Evolutionary conservation across 1,140 invertebrate species (phyloP).

Genomic region (Brachionus angularis): DNA sequence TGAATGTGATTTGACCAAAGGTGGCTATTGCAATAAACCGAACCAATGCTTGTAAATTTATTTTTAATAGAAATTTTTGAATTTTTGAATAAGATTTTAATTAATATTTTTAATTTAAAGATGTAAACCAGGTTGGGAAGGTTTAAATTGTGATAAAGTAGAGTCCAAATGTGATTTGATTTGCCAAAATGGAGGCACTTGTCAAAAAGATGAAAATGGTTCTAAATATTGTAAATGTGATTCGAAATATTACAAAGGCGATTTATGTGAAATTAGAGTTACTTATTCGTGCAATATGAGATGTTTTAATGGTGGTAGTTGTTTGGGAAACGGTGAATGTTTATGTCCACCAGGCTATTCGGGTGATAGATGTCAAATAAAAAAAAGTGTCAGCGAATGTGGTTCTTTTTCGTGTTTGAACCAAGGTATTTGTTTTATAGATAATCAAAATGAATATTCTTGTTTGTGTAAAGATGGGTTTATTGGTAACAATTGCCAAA

Average conservation of each 20-base stretch:
- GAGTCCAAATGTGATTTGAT: constrained; percentile 6
- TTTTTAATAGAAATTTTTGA: not conserved
- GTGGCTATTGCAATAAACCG: not conserved
- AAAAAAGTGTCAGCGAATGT: not conserved
- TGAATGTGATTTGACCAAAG: not conserved
- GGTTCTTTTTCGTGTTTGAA: constrained; percentile 26
- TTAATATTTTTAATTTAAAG: not conserved
- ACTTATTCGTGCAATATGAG: not conserved
- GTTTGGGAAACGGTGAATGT: constrained; percentile 32
- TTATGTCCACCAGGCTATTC: constrained; percentile 35
- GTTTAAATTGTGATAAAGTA: not conserved
- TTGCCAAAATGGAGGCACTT: constrained; percentile 30
- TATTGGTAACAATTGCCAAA: constrained; percentile 25
- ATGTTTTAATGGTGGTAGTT: constrained; percentile 38
- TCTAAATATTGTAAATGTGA: constrained; percentile 19
- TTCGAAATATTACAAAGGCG: constrained; percentile 11
- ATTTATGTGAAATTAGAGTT: constrained; percentile 39
- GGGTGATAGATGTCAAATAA: constrained; percentile 24
- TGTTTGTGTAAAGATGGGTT: constrained; percentile 33
- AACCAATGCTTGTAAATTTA: not conserved
- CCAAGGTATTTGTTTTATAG: constrained; percentile 27
- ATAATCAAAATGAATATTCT: constrained; percentile 40
- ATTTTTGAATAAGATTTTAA: not conserved
- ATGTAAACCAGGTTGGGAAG: not conserved
- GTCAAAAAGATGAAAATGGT: constrained; percentile 35